phyloP scores from a whole-genome alignment of 2,888 invertebrate species.

The Oligia fasciuncula region DNA sequence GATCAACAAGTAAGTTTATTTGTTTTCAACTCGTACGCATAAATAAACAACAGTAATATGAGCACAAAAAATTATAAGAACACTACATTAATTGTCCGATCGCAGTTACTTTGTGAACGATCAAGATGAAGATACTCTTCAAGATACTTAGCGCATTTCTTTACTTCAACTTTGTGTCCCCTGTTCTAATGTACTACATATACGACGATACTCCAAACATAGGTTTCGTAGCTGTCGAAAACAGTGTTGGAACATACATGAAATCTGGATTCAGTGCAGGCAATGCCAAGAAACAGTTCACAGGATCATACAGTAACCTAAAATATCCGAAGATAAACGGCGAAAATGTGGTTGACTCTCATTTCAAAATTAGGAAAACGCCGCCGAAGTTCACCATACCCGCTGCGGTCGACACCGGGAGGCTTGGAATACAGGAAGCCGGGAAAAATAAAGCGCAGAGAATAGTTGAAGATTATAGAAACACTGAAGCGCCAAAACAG shows the following conservation, averaged over 20 bases:
- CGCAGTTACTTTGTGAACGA: slow-evolving; percentile 63
- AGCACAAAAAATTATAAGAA: slow-evolving; percentile 73
- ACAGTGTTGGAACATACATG: slow-evolving; percentile 60
- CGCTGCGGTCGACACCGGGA: slow-evolving; percentile 32
- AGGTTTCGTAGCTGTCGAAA: slow-evolving; percentile 71
- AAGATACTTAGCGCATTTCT: slow-evolving; percentile 66
- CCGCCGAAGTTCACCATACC: slow-evolving; percentile 25
- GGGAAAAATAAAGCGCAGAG: slow-evolving; percentile 23
- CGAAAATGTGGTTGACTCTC: slow-evolving; percentile 73
- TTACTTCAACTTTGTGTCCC: slow-evolving; percentile 65
- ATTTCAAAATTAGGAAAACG: slow-evolving; percentile 73
- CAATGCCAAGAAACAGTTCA: slow-evolving; percentile 69
- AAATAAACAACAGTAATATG: slow-evolving; percentile 68
- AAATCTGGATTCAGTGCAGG: slow-evolving; percentile 57
- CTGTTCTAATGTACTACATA: slow-evolving; percentile 71
- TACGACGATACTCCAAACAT: slow-evolving; percentile 72
- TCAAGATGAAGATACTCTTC: slow-evolving; percentile 74
- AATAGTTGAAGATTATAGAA: slow-evolving; percentile 42
- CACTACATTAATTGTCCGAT: slow-evolving; percentile 44
- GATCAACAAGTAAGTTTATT: slow-evolving; percentile 67
- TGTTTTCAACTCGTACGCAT: slow-evolving; percentile 67
- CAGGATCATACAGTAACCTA: slow-evolving; percentile 61
- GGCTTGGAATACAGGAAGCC: slow-evolving; percentile 14
- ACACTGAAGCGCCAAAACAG: slow-evolving; percentile 49
- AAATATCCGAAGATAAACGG: slow-evolving; percentile 66